Conservation (phyloP, 35 echinoderm and acorn worm species). For the Anneissia japonica region DNA sequence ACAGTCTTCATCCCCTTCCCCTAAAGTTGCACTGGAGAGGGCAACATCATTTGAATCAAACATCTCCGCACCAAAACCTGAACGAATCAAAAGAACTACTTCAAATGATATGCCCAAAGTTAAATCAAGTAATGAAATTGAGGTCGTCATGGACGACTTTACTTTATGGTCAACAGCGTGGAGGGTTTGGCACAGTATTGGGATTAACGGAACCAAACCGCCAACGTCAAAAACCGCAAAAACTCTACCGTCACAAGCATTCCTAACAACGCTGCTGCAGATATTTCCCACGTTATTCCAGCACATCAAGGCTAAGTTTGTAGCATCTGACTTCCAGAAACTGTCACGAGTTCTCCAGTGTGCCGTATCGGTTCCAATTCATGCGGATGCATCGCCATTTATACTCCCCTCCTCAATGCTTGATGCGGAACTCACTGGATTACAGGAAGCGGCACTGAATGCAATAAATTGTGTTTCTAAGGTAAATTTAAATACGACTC, state of each 20-base stretch:
- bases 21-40: background rate
- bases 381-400: conserved; percentile 88
- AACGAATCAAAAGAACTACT: background rate
- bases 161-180: conserved; percentile 90
- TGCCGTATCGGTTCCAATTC: conserved; percentile 89
- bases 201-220: conserved; percentile 64
- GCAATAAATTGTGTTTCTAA: conserved; percentile 71
- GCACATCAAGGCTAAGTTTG: conserved; percentile 70
- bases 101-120: background rate
- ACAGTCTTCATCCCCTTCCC: background rate
- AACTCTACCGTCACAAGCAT: conserved; percentile 68
- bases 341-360: conserved; percentile 77
- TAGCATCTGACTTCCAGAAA: conserved; percentile 88
- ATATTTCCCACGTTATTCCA: conserved; percentile 91
- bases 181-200: conserved; percentile 89
- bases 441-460: conserved; percentile 82
- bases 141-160: conserved; percentile 37
- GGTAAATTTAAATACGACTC: too few species aligned
- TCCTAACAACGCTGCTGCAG: conserved; percentile 82
- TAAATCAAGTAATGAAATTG: background rate
- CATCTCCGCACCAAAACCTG: background rate
- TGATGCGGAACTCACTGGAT: conserved; percentile 67
- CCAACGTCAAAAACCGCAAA: conserved; percentile 42
- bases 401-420: conserved; percentile 60
- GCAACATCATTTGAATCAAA: background rate